Conservation (phyloP, 2,113 vertebrate genomes). For the Indri indri region DNA sequence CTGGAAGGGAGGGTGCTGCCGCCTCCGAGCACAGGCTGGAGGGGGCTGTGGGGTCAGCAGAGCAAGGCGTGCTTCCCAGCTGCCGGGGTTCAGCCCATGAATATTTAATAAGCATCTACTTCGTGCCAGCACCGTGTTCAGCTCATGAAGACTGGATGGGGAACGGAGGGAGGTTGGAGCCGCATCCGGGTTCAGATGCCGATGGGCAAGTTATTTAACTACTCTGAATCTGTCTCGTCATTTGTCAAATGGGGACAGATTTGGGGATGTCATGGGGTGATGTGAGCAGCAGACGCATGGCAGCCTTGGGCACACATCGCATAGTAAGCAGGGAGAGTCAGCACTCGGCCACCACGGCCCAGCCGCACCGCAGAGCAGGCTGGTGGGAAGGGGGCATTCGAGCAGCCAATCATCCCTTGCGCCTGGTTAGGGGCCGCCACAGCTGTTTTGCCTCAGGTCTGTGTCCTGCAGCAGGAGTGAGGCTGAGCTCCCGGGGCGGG, state of each 20-base stretch:
- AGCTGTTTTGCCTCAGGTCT: background rate
- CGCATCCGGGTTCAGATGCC: background rate
- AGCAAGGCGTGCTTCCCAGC: background rate
- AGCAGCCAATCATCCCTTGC: rapidly evolving
- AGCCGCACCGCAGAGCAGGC: rapidly evolving
- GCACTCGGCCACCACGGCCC: rapidly evolving
- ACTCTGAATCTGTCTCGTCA: background rate
- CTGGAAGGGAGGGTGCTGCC: background rate
- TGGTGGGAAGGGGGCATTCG: no score
- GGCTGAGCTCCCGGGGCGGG: no score
- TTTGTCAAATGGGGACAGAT: background rate
- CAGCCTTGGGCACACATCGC: background rate
- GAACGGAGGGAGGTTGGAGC: background rate
- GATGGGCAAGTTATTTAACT: background rate
- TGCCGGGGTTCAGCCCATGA: background rate
- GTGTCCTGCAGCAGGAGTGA: background rate
- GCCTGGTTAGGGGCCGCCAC: no score
- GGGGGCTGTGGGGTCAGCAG: background rate
- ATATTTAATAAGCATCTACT: background rate
- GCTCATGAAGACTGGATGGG: background rate
- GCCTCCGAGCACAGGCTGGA: background rate
- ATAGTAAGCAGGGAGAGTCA: background rate
- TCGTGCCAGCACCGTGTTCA: rapidly evolving
- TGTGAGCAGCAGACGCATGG: rapidly evolving
- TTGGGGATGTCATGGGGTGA: background rate